These are phyloP conservation scores for Rafetus swinhoei DNA, from an alignment of 2,113 vertebrate genomes.

Conservation along the genomic window DNA sequence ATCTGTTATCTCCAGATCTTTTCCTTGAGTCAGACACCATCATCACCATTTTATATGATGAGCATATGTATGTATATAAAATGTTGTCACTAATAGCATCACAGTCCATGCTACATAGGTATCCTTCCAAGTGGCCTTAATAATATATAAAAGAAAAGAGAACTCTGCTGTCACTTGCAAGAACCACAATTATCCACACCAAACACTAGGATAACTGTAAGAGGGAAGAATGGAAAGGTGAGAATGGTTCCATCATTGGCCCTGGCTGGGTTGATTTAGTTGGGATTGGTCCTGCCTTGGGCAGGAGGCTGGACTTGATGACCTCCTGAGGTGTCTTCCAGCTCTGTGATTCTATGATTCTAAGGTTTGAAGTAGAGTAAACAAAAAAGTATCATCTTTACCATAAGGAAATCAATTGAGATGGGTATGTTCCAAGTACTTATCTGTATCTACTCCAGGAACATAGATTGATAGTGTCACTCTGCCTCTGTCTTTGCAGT, in stretches of 20 bases:
- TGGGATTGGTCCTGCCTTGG: too few species aligned
- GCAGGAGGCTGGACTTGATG: too few species aligned
- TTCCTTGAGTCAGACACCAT: not conserved
- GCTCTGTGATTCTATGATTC: too few species aligned
- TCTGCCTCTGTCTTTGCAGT: not conserved
- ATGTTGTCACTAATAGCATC: constrained; percentile 12
- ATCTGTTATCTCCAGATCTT: not conserved
- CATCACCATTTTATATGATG: not conserved
- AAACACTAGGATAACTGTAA: constrained; percentile 15
- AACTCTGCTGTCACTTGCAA: constrained; percentile 23
- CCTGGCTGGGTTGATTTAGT: too few species aligned
- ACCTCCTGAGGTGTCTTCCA: too few species aligned
- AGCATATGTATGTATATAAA: not conserved
- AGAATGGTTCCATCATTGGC: not conserved
- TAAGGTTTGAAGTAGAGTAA: not conserved
- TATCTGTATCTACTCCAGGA: constrained; percentile 4
- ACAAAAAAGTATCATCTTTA: not conserved
- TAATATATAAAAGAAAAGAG: constrained; percentile 22
- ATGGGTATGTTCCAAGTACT: not conserved
- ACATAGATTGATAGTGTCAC: constrained; percentile 7
- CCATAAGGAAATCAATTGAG: not conserved
- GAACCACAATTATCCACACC: constrained; percentile 41
- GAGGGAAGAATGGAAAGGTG: constrained; percentile 24
- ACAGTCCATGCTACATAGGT: constrained; percentile 50
- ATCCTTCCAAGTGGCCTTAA: constrained; percentile 55